phyloP scores from a whole-genome alignment of 2,888 invertebrate species.

The Spatulosminthurus flaviceps region DNA sequence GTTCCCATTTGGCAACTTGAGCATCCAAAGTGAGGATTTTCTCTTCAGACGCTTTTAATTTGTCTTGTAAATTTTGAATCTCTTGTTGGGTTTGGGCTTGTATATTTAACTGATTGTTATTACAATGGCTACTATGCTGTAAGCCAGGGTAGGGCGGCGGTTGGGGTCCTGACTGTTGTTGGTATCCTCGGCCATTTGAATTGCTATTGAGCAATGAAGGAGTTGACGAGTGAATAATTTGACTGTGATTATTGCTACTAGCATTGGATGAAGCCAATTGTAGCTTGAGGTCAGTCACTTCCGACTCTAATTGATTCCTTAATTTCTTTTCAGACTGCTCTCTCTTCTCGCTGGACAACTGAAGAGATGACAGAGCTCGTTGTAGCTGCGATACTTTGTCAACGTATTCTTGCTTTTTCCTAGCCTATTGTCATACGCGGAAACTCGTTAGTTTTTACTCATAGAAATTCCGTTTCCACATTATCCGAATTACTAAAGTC shows the following conservation, averaged over 20 bases:
- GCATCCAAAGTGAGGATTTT: slow-evolving; percentile 54
- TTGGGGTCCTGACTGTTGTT: not conserved
- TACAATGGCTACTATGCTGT: not conserved
- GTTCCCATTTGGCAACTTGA: slow-evolving; percentile 60
- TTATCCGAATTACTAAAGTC: too few species aligned
- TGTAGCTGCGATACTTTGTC: slow-evolving; percentile 86
- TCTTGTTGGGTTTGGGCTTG: slow-evolving; percentile 48
- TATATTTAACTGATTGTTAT: slow-evolving; percentile 22
- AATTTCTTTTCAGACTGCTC: slow-evolving; percentile 87
- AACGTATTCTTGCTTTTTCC: slow-evolving; percentile 82
- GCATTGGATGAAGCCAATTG: slow-evolving; percentile 66
- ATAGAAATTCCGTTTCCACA: too few species aligned
- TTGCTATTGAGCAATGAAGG: slow-evolving; percentile 20
- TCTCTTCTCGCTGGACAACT: slow-evolving; percentile 83
- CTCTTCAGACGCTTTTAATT: slow-evolving; percentile 60
- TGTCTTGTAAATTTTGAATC: slow-evolving; percentile 60
- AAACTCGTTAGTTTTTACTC: too few species aligned
- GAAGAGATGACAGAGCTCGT: slow-evolving; percentile 80
- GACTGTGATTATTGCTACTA: slow-evolving; percentile 49
- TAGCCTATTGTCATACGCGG: too few species aligned
- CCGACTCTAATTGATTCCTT: slow-evolving; percentile 84
- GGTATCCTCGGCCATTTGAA: not conserved
- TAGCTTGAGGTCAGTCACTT: slow-evolving; percentile 75
- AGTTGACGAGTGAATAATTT: slow-evolving; percentile 17
- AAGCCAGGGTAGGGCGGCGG: slow-evolving; percentile 61